A percentile compares a stretch with the other conserved stretches of the same genome.
Evolutionary conservation across 2,113 vertebrate genomes (phyloP).

Genomic region (Microcebus griseorufus): DNA sequence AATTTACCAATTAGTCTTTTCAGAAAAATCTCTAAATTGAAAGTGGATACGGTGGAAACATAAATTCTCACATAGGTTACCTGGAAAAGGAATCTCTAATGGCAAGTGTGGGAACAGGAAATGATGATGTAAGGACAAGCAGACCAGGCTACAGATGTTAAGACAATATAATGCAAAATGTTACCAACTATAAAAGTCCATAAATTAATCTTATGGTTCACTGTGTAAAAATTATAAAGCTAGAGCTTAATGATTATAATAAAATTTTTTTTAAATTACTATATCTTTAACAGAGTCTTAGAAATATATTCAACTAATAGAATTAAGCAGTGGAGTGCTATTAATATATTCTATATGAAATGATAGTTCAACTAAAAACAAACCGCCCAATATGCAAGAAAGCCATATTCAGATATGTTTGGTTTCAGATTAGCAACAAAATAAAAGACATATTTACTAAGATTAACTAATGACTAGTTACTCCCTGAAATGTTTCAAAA

Average conservation of each 20-base stretch:
- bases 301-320: not conserved
- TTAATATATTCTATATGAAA: not conserved
- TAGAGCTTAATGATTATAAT: not conserved
- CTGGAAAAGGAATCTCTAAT: not conserved
- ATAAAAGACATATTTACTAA: not conserved
- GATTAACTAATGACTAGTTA: not conserved
- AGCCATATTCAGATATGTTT: not conserved
- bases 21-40: not conserved
- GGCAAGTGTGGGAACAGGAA: not conserved
- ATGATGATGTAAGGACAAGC: not conserved
- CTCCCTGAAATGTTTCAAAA: not conserved
- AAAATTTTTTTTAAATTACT: not conserved
- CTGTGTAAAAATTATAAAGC: not conserved
- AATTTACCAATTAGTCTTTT: not conserved
- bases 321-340: not conserved
- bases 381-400: not conserved
- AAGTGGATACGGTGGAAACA: not conserved
- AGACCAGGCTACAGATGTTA: not conserved
- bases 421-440: constrained; percentile 31
- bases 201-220: not conserved
- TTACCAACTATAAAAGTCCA: not conserved
- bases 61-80: not conserved
- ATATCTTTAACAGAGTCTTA: not conserved
- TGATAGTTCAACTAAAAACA: not conserved
- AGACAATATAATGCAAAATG: not conserved